Evolutionary conservation across 2,113 vertebrate genomes (phyloP).

Genomic region (Myodes glareolus): DNA sequence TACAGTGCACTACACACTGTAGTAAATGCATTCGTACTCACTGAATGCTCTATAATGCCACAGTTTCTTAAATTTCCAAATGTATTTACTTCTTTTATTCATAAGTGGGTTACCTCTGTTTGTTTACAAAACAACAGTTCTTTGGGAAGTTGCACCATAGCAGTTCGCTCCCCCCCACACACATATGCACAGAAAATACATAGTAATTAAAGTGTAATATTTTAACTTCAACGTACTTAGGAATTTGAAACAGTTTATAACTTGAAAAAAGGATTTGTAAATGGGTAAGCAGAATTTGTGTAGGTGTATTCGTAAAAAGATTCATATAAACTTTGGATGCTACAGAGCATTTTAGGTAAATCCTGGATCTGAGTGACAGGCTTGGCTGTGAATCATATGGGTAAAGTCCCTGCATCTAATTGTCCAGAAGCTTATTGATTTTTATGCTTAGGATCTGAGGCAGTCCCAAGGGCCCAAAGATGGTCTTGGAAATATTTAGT

Average conservation of each 20-base stretch:
- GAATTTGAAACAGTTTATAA: not conserved
- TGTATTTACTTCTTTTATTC: not conserved
- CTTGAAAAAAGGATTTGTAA: not conserved
- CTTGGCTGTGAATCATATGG: not conserved
- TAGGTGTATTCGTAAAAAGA: not conserved
- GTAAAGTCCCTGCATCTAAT: not conserved
- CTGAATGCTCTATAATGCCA: not conserved
- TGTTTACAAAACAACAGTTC: not conserved
- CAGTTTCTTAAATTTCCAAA: not conserved
- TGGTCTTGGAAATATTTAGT: constrained; percentile 7
- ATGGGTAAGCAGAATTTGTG: not conserved
- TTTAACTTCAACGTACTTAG: not conserved
- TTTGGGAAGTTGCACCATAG: not conserved
- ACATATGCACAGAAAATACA: not conserved
- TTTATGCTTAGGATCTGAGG: not conserved
- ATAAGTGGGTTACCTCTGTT: not conserved
- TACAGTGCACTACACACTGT: not conserved
- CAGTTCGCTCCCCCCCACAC: too few relatives aligned
- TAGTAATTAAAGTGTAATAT: not conserved
- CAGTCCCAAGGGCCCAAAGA: not conserved
- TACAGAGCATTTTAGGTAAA: not conserved
- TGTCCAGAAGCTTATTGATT: not conserved
- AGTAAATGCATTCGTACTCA: not conserved
- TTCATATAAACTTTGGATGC: not conserved
- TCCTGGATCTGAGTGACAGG: not conserved